Conservation (phyloP, 2,113 vertebrate species). For the Takifugu flavidus region DNA sequence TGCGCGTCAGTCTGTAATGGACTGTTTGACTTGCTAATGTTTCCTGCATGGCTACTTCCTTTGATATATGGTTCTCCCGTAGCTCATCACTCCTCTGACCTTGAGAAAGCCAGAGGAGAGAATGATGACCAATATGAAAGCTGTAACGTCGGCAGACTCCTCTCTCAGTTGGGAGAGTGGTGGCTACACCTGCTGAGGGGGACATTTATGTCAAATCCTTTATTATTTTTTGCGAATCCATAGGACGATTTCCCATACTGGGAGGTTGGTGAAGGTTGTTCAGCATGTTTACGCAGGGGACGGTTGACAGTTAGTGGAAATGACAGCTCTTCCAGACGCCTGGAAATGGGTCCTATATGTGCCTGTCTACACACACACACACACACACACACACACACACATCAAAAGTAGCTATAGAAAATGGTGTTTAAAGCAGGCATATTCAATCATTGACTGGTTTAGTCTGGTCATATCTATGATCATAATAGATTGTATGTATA, state of each 20-base stretch:
- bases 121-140: slow-evolving; percentile 55
- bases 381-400: slow-evolving; percentile 3
- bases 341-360: slow-evolving; percentile 12
- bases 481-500: too few relatives aligned
- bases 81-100: slow-evolving; percentile 65
- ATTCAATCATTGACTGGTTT: too few relatives aligned
- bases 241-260: slow-evolving; percentile 27
- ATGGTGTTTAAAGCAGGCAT: too few relatives aligned
- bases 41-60: slow-evolving; percentile 34
- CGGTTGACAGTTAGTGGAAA: slow-evolving; percentile 12
- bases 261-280: slow-evolving; percentile 6
- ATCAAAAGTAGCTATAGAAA: too few relatives aligned
- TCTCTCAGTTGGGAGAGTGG: slow-evolving; percentile 56
- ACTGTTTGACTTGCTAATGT: slow-evolving; percentile 46
- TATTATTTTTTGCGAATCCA: slow-evolving; percentile 41
- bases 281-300: neutral
- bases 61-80: slow-evolving; percentile 55
- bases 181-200: slow-evolving; percentile 36
- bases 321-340: slow-evolving; percentile 11
- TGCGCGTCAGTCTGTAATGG: slow-evolving; percentile 47
- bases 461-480: too few relatives aligned
- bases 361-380: slow-evolving; percentile 3
- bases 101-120: slow-evolving; percentile 44
- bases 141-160: slow-evolving; percentile 56
- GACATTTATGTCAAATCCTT: slow-evolving; percentile 23